Base-by-base conservation (phyloP, 2,113 vertebrate genomes). In the Lycaon pictus region DNA sequence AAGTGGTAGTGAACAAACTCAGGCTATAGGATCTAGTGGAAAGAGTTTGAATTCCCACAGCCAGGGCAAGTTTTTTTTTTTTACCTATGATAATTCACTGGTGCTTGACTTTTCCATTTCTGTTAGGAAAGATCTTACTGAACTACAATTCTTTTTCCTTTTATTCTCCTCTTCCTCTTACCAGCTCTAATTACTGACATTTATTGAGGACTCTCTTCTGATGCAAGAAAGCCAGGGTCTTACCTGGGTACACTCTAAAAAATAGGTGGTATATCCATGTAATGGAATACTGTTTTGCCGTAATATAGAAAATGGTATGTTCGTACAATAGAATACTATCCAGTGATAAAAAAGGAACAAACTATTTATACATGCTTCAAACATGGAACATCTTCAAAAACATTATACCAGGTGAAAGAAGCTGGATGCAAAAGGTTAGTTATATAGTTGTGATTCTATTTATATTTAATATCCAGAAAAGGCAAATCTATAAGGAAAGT, bases 371-470 rank as follows among this genome's bases (percentile, higher is more conserved):
- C 5, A n/a, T 72, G 55, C 72, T 80, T 80, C 25, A 80, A 71
- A 5, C 35, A 16, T 81, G 43, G 25, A 51, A 62, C 29, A 86
- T 86, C 32, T 37, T 72, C 15, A 83, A 11, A 94, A 89, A 65
- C 63, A 77, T 72, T 76, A 74, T 86, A n/a, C 17, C 85, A 56
- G 32, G 22, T 69, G 35, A 95, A 91, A 86, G 62, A 95, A 76
- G 55, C 72, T n/a, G 12, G 17, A 25, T 86, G 19, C 13, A 71
- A 71, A 94, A 77, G 13, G 25, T 62, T 87, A 80, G 25, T 62
- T 87, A 80, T 51, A 63, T 72, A 25, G 37, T 95, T 94, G 69
- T 83, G 43, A 83, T 88, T 71, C 20, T 94, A 23, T 82, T 62
- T 62, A 62, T 62, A 62, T 25, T 62, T 25, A 62, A 62, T 62